Evolutionary conservation across 2,888 invertebrate species (phyloP), one percentile per base, ranked within the genome.

Genomic region (Sesamia inferens): DNA sequence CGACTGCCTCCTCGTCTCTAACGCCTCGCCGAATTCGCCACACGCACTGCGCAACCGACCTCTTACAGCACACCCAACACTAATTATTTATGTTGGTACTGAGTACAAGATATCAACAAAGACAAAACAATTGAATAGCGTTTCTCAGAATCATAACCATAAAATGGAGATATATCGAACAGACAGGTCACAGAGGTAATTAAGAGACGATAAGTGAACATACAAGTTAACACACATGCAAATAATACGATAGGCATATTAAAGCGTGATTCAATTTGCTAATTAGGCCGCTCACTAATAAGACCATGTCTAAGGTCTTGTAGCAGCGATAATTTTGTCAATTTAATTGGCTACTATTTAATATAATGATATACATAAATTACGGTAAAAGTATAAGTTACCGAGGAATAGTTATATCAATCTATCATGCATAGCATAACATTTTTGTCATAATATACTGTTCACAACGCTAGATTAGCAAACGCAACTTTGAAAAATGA

Each of bases 131-230:
- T 88, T 88, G 88, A 86, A 87, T 88, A 89, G 88, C 84, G 83
- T 88, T 93, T 92, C 93, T 92, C 81, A 87, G 92, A 92, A 92
- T 91, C 85, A 85, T 89, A 87, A 85, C 88, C 82, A 86, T 89
- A 87, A 87, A 89, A 87, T 86, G 85, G 80, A 87, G 87, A 87
- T 88, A 90, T 93, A 92, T 93, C 89, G 82, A 88, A 87, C 86
- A 86, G 91, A 88, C 91, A 91, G 93, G 94, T 94, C 94, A 95
- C 85, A 91, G 88, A 90, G 91, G 90, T 92, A 93, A 90, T 91
- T 89, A 90, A 88, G 86, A 81, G 76, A 80, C 78, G 94, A 94
- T 94, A 94, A 94, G 90, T 85, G 71, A 71, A 75, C 67, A 74
- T 78, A 78, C 74, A 78, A 87, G 80, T 84, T 84, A 87, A 87